Conservation (phyloP, 2,888 invertebrate species). For the Ephialtes manifestator region DNA sequence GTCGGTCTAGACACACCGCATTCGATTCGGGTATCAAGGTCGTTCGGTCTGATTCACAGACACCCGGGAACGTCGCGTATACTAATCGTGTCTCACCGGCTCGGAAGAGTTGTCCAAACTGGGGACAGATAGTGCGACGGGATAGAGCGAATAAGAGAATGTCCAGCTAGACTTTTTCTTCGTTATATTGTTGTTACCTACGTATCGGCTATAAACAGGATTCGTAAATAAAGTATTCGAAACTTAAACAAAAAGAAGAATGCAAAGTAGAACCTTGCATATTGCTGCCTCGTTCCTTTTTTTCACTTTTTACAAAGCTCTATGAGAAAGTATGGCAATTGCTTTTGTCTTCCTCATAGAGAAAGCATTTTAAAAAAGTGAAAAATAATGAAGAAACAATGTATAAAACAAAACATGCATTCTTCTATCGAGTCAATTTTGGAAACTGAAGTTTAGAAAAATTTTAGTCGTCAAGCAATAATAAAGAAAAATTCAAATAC, state of each 20-base stretch:
- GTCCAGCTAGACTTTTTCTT: neutral
- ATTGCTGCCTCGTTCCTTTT: no score
- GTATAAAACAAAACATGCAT: no score
- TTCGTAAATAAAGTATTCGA: neutral
- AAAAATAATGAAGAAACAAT: no score
- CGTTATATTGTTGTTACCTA: neutral
- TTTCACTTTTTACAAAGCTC: no score
- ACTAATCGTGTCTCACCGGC: slow-evolving; percentile 7
- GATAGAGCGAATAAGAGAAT: slow-evolving; percentile 11
- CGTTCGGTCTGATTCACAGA: slow-evolving; percentile 58
- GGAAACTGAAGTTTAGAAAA: no score
- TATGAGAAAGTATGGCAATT: no score
- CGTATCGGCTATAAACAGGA: neutral
- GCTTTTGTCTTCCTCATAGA: no score
- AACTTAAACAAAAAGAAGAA: slow-evolving; percentile 22
- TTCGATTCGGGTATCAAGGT: slow-evolving; percentile 72
- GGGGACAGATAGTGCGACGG: neutral
- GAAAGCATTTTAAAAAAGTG: no score
- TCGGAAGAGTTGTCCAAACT: neutral
- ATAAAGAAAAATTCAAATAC: no score
- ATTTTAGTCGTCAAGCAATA: neutral
- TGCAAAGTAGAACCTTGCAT: neutral
- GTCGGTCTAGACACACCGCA: slow-evolving; percentile 65
- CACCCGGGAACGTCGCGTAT: slow-evolving; percentile 20
- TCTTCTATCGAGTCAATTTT: no score